Evolutionary conservation across 2,888 invertebrate species (phyloP), one percentile per base, ranked within the genome.

Genomic region (Tolmerus cingulatus): DNA sequence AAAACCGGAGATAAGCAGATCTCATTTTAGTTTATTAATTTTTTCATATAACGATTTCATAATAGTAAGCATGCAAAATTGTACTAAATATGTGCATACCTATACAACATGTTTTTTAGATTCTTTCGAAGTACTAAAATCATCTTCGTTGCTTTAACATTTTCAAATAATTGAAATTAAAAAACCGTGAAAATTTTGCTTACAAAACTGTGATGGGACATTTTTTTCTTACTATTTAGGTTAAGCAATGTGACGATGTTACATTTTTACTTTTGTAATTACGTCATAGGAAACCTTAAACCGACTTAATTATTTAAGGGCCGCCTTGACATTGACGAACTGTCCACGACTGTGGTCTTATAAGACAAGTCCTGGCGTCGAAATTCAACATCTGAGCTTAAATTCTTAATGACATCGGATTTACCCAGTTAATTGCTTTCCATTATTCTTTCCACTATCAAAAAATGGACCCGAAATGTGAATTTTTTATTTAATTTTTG

Each of bases 351-450:
- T 51, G 51, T 51, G 19, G n/a, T 7, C n/a, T 27, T n/a, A 51
- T 16, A n/a, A n/a, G 16, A 5, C 16, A 51, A 16, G n/a, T 8
- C n/a, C 76, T 34, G 37, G 34, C 16, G 79, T 79, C 40, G 40
- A 79, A 27, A 43, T 27, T 79, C 79, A 37, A 43, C 19, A 43
- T 46, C n/a, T 76, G 34, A 34, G 37, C 34, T 76, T 79, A 79
- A 79, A 79, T 40, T 37, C 46, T 46, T 79, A 46, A 37, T 79
- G 79, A 46, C 40, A 37, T 79, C 27, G 27, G 51, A 55, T 81
- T 81, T 81, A 51, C 43, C 23, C 81, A 55, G 27, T 81, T 81
- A 81, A 81, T 81, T 51, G 81, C 81, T 30, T 78, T 81, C 81
- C 55, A 27, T 55, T 27, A 81, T 81, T 55, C 55, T 27, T 81